phyloP scores from a whole-genome alignment of 2,797 vertebrate species.

The Argyrosomus regius region DNA sequence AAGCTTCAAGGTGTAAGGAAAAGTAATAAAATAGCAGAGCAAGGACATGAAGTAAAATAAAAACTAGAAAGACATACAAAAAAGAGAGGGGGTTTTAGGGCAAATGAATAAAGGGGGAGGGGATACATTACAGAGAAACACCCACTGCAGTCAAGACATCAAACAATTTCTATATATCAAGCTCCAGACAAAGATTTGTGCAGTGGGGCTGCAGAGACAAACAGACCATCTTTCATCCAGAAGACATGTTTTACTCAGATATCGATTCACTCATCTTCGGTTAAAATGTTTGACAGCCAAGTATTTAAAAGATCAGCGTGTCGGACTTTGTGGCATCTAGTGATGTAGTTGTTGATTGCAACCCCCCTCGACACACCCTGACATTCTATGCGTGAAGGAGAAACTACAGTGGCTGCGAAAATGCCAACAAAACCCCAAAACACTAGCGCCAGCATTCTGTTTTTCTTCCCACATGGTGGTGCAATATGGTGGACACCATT shows the following conservation, averaged over 20 bases:
- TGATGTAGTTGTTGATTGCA: too few species aligned
- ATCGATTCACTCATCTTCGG: slow-evolving; percentile 34
- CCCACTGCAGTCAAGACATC: slow-evolving; percentile 6
- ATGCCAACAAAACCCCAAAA: too few species aligned
- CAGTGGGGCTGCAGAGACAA: slow-evolving; percentile 10
- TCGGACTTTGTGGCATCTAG: too few species aligned
- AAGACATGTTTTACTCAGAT: slow-evolving; percentile 14
- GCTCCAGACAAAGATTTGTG: slow-evolving; percentile 25
- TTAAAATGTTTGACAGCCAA: slow-evolving; percentile 46
- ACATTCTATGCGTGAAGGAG: too few species aligned
- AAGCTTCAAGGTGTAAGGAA: slow-evolving; percentile 2
- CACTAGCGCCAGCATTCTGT: too few species aligned
- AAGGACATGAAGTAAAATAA: slow-evolving; percentile 13
- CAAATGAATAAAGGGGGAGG: slow-evolving; percentile 4
- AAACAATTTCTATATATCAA: slow-evolving; percentile 28
- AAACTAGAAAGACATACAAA: slow-evolving; percentile 1
- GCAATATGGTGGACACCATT: too few species aligned
- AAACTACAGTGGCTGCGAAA: too few species aligned
- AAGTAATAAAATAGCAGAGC: slow-evolving; percentile 20
- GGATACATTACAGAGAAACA: slow-evolving; percentile 4
- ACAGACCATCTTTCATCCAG: slow-evolving; percentile 11
- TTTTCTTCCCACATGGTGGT: too few species aligned
- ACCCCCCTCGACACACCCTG: too few species aligned
- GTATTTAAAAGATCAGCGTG: slow-evolving; percentile 5
- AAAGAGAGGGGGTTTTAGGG: background rate